Percentiles rank a stretch among this genome's conserved stretches.
Evolutionary conservation across 2,113 vertebrate genomes (phyloP).

Genomic region (Syngnathus typhle): DNA sequence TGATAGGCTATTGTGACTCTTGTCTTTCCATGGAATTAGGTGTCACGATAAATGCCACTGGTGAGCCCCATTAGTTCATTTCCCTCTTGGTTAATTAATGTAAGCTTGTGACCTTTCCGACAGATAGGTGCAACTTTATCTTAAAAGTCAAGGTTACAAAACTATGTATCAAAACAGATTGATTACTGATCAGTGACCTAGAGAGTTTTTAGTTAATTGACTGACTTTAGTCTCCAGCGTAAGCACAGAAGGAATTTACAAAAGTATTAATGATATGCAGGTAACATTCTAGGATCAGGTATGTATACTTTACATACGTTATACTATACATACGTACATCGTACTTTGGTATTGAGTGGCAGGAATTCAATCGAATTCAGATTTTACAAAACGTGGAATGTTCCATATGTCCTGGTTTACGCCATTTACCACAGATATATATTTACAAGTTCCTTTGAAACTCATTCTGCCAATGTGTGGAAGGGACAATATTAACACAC

Average conservation of each 20-base stretch:
- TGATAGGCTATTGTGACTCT: constrained; percentile 47
- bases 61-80: constrained; percentile 77
- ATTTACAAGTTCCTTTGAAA: constrained; percentile 39
- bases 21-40: constrained; percentile 59
- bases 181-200: constrained; percentile 66
- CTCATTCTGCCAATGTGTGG: constrained; percentile 60
- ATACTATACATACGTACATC: no score
- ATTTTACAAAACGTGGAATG: no score
- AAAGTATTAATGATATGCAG: neutral
- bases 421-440: neutral
- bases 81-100: constrained; percentile 86
- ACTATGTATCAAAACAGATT: constrained; percentile 70
- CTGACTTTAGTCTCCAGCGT: constrained; percentile 19
- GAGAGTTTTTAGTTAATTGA: constrained; percentile 30
- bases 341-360: no score
- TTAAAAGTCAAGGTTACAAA: constrained; percentile 77
- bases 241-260: neutral
- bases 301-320: no score
- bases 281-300: neutral
- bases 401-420: no score
- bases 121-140: constrained; percentile 76
- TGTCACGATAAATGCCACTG: constrained; percentile 73
- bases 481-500: constrained; percentile 58
- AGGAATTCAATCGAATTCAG: no score
- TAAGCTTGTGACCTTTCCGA: constrained; percentile 76